Percentiles rank a stretch among this genome's conserved stretches.
phyloP scores from a whole-genome alignment of 1,140 invertebrate species.

The Sinella curviseta region DNA sequence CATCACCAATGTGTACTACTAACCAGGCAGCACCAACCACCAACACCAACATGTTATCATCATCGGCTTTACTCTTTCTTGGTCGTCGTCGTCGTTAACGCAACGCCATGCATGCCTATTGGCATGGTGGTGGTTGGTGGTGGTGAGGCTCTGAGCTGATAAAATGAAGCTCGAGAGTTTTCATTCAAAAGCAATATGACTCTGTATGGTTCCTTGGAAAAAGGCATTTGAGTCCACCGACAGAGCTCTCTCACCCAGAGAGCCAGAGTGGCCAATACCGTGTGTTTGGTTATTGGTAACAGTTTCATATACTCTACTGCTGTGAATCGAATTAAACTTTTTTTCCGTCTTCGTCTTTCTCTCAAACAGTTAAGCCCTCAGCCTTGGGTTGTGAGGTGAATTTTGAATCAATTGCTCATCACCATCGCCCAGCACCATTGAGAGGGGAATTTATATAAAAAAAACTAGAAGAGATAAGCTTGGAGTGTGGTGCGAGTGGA shows the following conservation, averaged over 20 bases:
- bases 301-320: conserved; percentile 40
- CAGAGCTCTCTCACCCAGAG: not conserved
- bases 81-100: no score
- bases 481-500: no score
- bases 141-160: no score
- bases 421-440: not conserved
- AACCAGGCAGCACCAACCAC: no score
- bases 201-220: conserved; percentile 12
- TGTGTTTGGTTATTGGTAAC: conserved; percentile 9
- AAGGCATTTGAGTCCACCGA: not conserved
- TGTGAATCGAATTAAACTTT: conserved; percentile 48
- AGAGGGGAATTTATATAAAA: not conserved
- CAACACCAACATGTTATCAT: not conserved
- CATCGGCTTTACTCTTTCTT: no score
- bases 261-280: not conserved
- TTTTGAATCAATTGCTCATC: conserved; percentile 36
- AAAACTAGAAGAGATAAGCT: no score
- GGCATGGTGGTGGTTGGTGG: no score
- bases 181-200: conserved; percentile 9
- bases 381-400: conserved; percentile 36
- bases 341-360: conserved; percentile 6
- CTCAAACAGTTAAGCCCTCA: not conserved
- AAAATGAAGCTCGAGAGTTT: no score
- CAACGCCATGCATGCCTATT: not conserved
- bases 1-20: no score